phyloP scores from a whole-genome alignment of 2,113 vertebrate species.

The Erythrolamprus reginae region DNA sequence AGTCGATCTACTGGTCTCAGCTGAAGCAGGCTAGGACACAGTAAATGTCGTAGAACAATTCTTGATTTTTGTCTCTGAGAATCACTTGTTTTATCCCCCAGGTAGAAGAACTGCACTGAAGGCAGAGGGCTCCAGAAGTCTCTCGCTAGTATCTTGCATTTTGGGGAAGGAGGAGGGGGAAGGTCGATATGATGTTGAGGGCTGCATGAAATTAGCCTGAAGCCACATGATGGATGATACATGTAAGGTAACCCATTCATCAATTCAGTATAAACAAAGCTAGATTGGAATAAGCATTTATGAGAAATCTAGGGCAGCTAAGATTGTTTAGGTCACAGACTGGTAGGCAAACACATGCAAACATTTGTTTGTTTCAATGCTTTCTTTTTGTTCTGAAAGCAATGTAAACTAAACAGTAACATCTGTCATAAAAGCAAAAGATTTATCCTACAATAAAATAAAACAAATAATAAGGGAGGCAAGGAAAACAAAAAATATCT shows the following conservation, averaged over 20 bases:
- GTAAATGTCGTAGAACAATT: background rate
- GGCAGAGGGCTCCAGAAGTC: background rate
- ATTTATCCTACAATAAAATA: background rate
- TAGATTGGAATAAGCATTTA: background rate
- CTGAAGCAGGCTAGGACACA: background rate
- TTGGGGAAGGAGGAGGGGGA: background rate
- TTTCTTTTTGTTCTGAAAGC: background rate
- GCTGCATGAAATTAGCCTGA: background rate
- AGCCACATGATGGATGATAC: background rate
- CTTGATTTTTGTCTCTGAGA: background rate
- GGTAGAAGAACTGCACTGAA: background rate
- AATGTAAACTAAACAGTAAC: background rate
- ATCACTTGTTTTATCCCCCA: background rate
- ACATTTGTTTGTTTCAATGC: background rate
- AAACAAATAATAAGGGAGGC: background rate
- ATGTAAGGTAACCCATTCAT: background rate
- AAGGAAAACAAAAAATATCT: background rate
- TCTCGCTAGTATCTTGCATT: background rate
- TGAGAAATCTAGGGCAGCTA: background rate
- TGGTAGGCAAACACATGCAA: background rate
- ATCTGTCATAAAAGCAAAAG: background rate
- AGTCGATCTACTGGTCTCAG: background rate
- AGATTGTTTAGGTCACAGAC: background rate
- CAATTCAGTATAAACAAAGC: conserved; percentile 1
- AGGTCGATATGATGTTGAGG: background rate